Conservation (phyloP, 2,888 invertebrate genomes). For the Amorpha juglandis region DNA sequence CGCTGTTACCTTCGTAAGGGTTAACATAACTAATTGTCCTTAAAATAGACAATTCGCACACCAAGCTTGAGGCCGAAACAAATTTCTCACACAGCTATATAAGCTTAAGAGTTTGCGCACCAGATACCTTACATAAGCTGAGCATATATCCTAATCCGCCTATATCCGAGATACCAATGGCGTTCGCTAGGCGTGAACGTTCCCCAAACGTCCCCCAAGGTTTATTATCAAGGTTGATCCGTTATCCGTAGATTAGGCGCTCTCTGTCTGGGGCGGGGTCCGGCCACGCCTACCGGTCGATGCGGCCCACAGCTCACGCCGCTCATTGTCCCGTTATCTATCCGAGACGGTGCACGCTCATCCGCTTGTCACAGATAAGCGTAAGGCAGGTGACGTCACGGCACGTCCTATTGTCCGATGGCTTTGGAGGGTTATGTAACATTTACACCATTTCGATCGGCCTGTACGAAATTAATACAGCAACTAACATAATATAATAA, state of each 20-base stretch:
- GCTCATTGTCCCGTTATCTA: slow-evolving; percentile 79
- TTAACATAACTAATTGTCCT: too few relatives aligned
- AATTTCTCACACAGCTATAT: slow-evolving; percentile 38
- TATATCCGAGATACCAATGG: slow-evolving; percentile 77
- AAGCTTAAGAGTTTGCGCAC: slow-evolving; percentile 21
- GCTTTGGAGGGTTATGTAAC: background rate
- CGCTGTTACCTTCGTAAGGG: background rate
- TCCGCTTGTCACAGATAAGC: slow-evolving; percentile 75
- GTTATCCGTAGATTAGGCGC: slow-evolving; percentile 81
- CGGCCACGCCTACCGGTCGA: slow-evolving; percentile 81
- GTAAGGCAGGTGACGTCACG: slow-evolving; percentile 61
- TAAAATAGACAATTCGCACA: too few relatives aligned
- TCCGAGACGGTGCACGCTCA: slow-evolving; percentile 75
- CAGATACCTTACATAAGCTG: slow-evolving; percentile 33
- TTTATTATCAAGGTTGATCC: slow-evolving; percentile 81
- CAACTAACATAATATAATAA: too few relatives aligned
- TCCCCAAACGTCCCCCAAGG: slow-evolving; percentile 76
- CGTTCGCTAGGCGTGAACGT: slow-evolving; percentile 72
- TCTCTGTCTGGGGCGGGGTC: slow-evolving; percentile 78
- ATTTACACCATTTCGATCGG: background rate
- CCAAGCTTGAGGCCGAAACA: slow-evolving; percentile 31
- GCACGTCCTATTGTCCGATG: slow-evolving; percentile 14
- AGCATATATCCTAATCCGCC: slow-evolving; percentile 75
- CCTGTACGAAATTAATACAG: too few relatives aligned
- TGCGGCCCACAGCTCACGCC: slow-evolving; percentile 62